Evolutionary conservation across 2,888 invertebrate genomes (phyloP).

Genomic region (Congeria kusceri): DNA sequence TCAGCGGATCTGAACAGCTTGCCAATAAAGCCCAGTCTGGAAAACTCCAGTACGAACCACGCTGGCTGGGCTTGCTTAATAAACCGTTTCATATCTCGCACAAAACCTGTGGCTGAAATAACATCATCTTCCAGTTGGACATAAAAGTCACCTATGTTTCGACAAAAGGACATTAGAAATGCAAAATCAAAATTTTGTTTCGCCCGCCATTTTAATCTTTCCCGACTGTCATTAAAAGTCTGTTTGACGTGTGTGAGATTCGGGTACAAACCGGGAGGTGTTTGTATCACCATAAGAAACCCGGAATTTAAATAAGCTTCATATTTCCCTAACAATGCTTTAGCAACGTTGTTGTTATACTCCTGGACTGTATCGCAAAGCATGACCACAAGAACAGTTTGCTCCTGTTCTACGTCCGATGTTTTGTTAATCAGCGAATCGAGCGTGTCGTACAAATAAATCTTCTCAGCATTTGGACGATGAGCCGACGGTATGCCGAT

Average conservation of each 20-base stretch:
- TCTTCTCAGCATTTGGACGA: constrained; percentile 78
- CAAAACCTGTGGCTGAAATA: constrained; percentile 78
- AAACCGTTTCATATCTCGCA: constrained; percentile 79
- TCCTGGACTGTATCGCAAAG: constrained; percentile 82
- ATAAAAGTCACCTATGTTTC: constrained; percentile 80
- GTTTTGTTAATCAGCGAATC: constrained; percentile 82
- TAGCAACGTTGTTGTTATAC: constrained; percentile 63
- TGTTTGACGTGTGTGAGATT: constrained; percentile 68
- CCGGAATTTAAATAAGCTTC: constrained; percentile 78
- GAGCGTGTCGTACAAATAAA: constrained; percentile 83
- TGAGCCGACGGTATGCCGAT: constrained; percentile 85
- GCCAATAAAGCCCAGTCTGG: constrained; percentile 70
- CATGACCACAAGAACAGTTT: constrained; percentile 82
- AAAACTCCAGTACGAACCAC: constrained; percentile 70
- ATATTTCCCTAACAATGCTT: constrained; percentile 61
- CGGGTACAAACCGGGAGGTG: constrained; percentile 71
- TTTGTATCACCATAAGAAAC: constrained; percentile 82
- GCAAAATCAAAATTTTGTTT: constrained; percentile 85
- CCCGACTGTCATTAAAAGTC: constrained; percentile 81
- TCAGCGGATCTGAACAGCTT: constrained; percentile 67
- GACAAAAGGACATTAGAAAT: constrained; percentile 81
- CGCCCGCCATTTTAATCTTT: constrained; percentile 83
- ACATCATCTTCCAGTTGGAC: constrained; percentile 85
- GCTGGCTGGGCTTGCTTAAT: constrained; percentile 70
- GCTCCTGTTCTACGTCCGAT: constrained; percentile 72